Base-by-base conservation (phyloP, 2,888 invertebrate species). In the Eumerus sabulonum region DNA sequence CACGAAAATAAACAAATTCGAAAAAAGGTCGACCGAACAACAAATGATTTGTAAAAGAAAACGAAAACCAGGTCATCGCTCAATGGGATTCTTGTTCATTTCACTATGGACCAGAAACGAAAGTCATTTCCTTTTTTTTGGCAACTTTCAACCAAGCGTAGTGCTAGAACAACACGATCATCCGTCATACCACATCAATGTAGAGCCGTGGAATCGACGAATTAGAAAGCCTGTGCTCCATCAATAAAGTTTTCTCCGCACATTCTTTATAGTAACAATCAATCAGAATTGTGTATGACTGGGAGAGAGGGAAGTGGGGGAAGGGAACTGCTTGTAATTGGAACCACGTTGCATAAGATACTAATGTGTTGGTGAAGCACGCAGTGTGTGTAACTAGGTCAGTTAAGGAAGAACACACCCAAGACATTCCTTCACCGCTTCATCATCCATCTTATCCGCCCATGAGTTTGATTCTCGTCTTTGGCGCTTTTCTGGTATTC, bases 1-100 rank as follows among this genome's bases (percentile, higher is more conserved):
- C 40, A 3, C 40, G n/a, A n/a, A n/a, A n/a, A n/a, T n/a, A n/a
- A n/a, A n/a, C n/a, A n/a, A n/a, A n/a, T n/a, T n/a, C n/a, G 5
- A n/a, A 27, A 27, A 40, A 57, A 48, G 13, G n/a, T 13, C n/a
- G 17, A 14, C 16, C 17, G 16, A n/a, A 27, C 11, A 36, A 19
- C 51, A 50, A 38, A 1, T 38, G 17, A 38, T 38, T 51, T 68
- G 40, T 56, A 13, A 72, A 76, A 62, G 76, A 72, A 77, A 77
- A 72, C 36, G 76, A 77, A 77, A 77, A 77, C 53, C 47, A 53
- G 76, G 76, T 63, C 76, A 77, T 45, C 19, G 51, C 47, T 35
- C 12, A 62, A 50, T n/a, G 19, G 50, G 50, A 42, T 50, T 42
- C 18, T 35, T 40, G 47, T 60, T 40, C 27, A 27, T 27, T 27